Base-by-base conservation (phyloP, 2,797 vertebrate species). In the Crocidura indochinensis region DNA sequence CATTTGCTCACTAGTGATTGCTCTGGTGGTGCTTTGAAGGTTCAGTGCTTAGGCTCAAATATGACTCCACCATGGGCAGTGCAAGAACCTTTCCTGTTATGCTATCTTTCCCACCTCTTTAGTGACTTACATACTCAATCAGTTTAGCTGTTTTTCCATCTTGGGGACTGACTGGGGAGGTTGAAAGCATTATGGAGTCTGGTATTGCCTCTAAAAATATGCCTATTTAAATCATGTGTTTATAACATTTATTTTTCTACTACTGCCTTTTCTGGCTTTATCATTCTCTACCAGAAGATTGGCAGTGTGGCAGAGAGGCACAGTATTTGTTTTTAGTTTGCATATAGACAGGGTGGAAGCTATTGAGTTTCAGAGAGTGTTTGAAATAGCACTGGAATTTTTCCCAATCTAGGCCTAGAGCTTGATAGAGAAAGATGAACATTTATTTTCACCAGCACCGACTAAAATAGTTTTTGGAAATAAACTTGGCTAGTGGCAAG, bases 301-400 rank as follows among this genome's bases (percentile, higher is more conserved):
- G 65, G 68, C n/a, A 53, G 3, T 1, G 14, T 8, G 44, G 8
- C 6, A 3, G n/a, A 27, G 46, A 56, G 26, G 10, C 74, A n/a
- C 17, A 31, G 14, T 83, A 65, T 90, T 83, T 93, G 51, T 68
- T 90, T 92, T 94, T 51, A 81, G 51, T 93, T 92, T 94, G 47
- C 56, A 62, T 76, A 49, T 6, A 74, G 65, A 92, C 68, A 44
- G 88, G 51, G 56, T 75, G 87, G 78, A 90, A 73, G 69, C 82
- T 83, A 2, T 77, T 72, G 78, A 62, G 64, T 84, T 83, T 71
- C 74, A 27, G 72, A 72, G 67, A 76, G 73, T 75, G 49, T 94
- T 91, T 65, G 84, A 85, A 90, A 83, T 68, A 56, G 69, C 69
- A 2, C 56, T 69, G 79, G 82, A 29, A 38, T 80, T 76, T 74